Conservation (phyloP, 2,888 invertebrate species). For the Pristionchus japonicus region DNA sequence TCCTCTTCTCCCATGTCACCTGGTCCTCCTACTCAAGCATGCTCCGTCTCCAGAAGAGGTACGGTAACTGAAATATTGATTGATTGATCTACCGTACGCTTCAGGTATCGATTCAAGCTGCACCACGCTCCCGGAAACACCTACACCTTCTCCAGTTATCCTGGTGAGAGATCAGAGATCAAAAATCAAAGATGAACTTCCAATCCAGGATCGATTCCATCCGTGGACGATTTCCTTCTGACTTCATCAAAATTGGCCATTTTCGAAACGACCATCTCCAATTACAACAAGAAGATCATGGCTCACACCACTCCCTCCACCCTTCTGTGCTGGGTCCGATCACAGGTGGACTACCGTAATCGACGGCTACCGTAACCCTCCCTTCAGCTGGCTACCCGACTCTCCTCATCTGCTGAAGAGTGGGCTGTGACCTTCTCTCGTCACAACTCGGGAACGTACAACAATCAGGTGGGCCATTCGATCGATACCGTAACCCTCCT, state of each 20-base stretch:
- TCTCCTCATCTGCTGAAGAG: conserved; percentile 56
- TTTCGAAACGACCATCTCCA: conserved; percentile 85
- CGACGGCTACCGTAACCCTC: neutral
- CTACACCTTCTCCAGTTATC: conserved; percentile 74
- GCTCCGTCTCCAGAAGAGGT: conserved; percentile 77
- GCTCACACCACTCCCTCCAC: conserved; percentile 83
- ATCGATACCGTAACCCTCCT: neutral
- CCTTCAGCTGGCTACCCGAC: conserved; percentile 56
- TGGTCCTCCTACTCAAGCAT: conserved; percentile 72
- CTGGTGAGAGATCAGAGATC: conserved; percentile 55
- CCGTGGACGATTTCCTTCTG: conserved; percentile 72
- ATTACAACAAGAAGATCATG: conserved; percentile 81
- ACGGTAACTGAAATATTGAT: conserved; percentile 76
- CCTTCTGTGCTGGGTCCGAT: conserved; percentile 81
- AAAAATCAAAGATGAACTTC: neutral
- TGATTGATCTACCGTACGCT: neutral
- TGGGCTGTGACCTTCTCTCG: conserved; percentile 78
- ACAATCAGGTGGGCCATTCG: conserved; percentile 81
- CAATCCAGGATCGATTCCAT: conserved; percentile 64
- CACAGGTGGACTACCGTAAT: conserved; percentile 80
- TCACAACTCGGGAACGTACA: conserved; percentile 86
- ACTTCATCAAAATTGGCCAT: conserved; percentile 77
- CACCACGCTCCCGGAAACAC: conserved; percentile 68
- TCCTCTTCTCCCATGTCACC: conserved; percentile 73
- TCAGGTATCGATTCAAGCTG: conserved; percentile 51